Evolutionary conservation across 2,888 invertebrate species (phyloP).

Genomic region (Scrobipalpa costella): DNA sequence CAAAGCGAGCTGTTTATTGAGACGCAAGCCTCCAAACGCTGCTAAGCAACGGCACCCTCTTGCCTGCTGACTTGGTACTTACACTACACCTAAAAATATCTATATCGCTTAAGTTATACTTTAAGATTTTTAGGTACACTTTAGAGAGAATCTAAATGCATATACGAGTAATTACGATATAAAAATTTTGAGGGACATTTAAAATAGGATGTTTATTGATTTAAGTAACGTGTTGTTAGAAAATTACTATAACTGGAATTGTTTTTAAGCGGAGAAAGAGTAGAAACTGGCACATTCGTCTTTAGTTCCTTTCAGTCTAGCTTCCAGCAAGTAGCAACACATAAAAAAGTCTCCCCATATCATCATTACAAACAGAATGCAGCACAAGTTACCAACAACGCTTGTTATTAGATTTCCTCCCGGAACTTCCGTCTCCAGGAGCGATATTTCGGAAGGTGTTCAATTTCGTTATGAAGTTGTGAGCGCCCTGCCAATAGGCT

Average conservation of each 20-base stretch:
- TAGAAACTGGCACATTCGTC: no score
- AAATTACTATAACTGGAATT: no score
- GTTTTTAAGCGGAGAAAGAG: no score
- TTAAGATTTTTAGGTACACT: no score
- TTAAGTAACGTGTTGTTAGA: no score
- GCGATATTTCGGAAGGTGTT: constrained; percentile 20
- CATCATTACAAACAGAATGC: background rate
- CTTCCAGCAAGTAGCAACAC: no score
- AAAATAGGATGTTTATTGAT: no score
- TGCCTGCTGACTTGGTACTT: background rate
- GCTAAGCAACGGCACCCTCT: background rate
- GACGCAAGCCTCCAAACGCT: background rate
- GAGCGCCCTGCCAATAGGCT: constrained; percentile 38
- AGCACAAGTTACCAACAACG: constrained; percentile 14
- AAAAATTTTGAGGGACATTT: no score
- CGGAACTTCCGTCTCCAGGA: constrained; percentile 3
- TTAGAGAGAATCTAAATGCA: no score
- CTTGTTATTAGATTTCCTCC: constrained; percentile 14
- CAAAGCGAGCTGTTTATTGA: background rate
- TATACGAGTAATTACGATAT: no score
- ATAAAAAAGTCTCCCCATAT: background rate
- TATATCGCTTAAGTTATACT: no score
- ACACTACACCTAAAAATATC: background rate
- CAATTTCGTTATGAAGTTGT: constrained; percentile 30
- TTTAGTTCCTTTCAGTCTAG: no score